Conservation (phyloP, 1,140 invertebrate species). For the Drosophila nikananu region DNA sequence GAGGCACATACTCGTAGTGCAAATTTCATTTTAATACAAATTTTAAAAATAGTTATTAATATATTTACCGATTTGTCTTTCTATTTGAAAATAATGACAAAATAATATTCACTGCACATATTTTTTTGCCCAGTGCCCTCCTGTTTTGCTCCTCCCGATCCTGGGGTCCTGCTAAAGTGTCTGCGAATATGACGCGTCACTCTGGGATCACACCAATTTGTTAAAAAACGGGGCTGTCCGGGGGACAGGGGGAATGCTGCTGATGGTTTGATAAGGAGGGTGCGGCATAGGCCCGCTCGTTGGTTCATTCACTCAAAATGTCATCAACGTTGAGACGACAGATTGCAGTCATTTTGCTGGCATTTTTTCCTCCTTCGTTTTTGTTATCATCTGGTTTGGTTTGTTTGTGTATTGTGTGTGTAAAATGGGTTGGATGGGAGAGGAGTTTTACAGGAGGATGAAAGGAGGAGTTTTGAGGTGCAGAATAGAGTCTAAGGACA, state of each 20-base stretch:
- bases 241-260: constrained; percentile 3
- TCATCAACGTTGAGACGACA: constrained; percentile 82
- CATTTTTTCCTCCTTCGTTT: constrained; percentile 57
- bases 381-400: constrained; percentile 64
- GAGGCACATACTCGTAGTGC: no score
- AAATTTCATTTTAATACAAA: background rate
- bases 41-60: background rate
- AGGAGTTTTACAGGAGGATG: background rate
- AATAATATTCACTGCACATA: background rate
- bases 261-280: constrained; percentile 9
- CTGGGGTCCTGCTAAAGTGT: constrained; percentile 74
- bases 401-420: constrained; percentile 43
- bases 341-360: constrained; percentile 80
- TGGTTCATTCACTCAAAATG: constrained; percentile 82
- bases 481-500: background rate
- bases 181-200: constrained; percentile 82
- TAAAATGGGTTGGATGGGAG: constrained; percentile 20
- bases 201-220: constrained; percentile 81
- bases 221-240: constrained; percentile 65
- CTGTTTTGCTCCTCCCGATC: constrained; percentile 36
- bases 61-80: background rate
- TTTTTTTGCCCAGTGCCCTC: background rate
- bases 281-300: constrained; percentile 63
- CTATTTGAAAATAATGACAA: background rate
- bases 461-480: background rate